Conservation (phyloP, 2,888 invertebrate species). For the Zele albiditarsus region DNA sequence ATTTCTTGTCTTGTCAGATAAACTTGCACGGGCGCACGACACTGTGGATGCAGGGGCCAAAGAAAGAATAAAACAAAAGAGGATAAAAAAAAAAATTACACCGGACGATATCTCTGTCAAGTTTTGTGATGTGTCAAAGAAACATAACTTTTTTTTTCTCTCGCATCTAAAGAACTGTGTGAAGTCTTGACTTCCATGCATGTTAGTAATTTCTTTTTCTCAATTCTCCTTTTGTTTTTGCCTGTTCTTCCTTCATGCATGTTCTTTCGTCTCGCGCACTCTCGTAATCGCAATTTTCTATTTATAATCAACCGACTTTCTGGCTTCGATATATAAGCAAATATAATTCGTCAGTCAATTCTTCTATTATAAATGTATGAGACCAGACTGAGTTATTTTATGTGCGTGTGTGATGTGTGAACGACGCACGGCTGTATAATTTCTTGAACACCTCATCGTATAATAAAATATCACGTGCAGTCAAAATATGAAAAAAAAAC, state of each 20-base stretch:
- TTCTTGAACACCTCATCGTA: too few relatives aligned
- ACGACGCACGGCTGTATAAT: too few relatives aligned
- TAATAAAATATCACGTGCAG: too few relatives aligned
- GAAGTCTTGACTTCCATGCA: not conserved
- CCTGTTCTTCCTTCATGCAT: not conserved
- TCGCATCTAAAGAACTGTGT: not conserved
- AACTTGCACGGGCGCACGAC: slow-evolving; percentile 3
- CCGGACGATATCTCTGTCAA: slow-evolving; percentile 6
- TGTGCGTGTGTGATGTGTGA: not conserved
- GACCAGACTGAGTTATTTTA: slow-evolving; percentile 8
- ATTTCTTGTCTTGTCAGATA: slow-evolving; percentile 33
- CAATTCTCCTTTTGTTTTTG: not conserved
- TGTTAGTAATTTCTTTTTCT: not conserved
- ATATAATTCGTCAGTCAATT: slow-evolving; percentile 25
- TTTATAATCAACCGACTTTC: slow-evolving; percentile 20
- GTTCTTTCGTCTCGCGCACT: too few relatives aligned
- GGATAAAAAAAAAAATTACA: slow-evolving; percentile 8
- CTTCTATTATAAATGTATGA: slow-evolving; percentile 26
- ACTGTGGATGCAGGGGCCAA: slow-evolving; percentile 12
- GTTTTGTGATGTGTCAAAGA: slow-evolving; percentile 16
- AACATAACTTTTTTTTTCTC: slow-evolving; percentile 8
- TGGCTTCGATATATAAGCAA: slow-evolving; percentile 9
- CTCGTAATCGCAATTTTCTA: slow-evolving; percentile 15
- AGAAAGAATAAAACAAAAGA: slow-evolving; percentile 4
- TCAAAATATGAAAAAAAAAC: too few relatives aligned